These are phyloP conservation scores for Perca flavescens DNA, from an alignment of 2,113 vertebrate species.

Conservation along the genomic window DNA sequence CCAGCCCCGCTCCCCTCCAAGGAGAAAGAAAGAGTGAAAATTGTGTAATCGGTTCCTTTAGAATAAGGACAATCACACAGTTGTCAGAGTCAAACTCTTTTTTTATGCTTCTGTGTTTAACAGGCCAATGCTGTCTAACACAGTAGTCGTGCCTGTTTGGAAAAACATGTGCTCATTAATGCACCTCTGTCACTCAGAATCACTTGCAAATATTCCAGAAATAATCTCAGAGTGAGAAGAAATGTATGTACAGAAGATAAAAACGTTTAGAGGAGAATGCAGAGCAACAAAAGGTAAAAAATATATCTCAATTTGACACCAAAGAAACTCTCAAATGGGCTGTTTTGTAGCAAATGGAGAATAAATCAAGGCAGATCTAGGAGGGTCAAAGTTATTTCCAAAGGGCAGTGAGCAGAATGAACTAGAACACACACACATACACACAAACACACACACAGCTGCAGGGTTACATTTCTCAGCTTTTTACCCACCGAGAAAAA, in stretches of 20 bases:
- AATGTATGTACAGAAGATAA: no score
- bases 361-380: constrained; percentile 9
- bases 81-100: no score
- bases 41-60: no score
- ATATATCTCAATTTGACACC: neutral
- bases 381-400: constrained; percentile 41
- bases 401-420: constrained; percentile 5
- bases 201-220: neutral
- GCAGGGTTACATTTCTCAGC: neutral
- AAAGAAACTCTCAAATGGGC: neutral
- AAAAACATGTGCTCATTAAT: no score
- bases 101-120: no score
- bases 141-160: no score
- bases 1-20: neutral
- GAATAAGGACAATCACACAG: no score
- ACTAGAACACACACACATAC: neutral
- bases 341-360: neutral
- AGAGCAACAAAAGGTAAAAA: neutral
- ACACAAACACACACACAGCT: no score
- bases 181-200: neutral
- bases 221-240: neutral
- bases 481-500: no score
- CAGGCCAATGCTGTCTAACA: no score
- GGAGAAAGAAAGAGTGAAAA: neutral
- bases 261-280: neutral